Evolutionary conservation across 2,888 invertebrate genomes (phyloP), one percentile per base, ranked within the genome.

Genomic region (Arrhopalites spinosus): DNA sequence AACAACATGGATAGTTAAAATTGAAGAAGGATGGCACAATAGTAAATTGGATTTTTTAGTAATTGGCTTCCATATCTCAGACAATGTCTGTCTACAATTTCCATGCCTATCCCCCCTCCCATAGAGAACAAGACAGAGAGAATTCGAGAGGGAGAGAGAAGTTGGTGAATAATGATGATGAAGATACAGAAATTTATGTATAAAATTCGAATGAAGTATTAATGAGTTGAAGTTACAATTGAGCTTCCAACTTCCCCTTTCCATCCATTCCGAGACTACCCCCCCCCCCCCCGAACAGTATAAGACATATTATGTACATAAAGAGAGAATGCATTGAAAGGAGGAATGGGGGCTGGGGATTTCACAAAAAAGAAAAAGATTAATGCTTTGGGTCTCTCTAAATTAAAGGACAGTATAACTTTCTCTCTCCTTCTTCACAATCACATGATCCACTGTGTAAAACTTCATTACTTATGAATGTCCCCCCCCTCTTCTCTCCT

Each of bases 401-500:
- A 69, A 69, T 69, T 69, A 69, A 69, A 69, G 69, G 69, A 69
- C 69, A 69, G 69, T 27, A 53, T 29, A 23, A 47, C 29, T 29
- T 50, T 69, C 15, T 29, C n/a, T 53, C 53, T 50, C 17, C 69
- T 69, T 5, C 47, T 50, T 68, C 68, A 45, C 50, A 69, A 69
- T 53, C 69, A 53, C 53, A 53, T 69, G 69, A 50, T 69, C 15
- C 69, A 30, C 69, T 50, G 50, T 47, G 47, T 7, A 68, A 45
- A 69, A 68, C 13, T 69, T 69, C 69, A 69, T 69, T 69, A 69
- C 69, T 69, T 69, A 69, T 53, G 69, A 69, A 69, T 69, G 69
- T 43, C 36, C n/a, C 17, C 3, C n/a, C 17, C 50, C n/a, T 17
- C 50, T 15, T 15, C 50, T 50, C n/a, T 15, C 17, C 50, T 17